Evolutionary conservation across 2,888 invertebrate species (phyloP), one percentile per base, ranked within the genome.

Genomic region (Stictocephala bisonia): DNA sequence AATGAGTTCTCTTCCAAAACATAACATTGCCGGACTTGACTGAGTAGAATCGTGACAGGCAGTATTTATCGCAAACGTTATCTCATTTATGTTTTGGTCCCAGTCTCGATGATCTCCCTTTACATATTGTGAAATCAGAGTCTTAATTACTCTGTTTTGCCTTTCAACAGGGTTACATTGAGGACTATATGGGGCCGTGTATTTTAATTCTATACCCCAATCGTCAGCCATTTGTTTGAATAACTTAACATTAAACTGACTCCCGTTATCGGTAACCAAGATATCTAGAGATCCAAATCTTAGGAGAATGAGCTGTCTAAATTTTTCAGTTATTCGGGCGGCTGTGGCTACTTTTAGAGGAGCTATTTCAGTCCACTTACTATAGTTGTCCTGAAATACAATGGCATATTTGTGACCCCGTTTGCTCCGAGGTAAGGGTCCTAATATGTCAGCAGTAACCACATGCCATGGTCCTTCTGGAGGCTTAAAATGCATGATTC

Each of bases 121-220:
- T 3, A 81, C 78, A 27, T 77, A 82, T 24, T 81, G 75, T 0
- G 80, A 76, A 0, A 82, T 79, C 80, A 83, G 82, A 0, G 81
- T 82, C 64, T 82, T 80, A 0, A 82, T 26, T 0, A 79, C 79
- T 15, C 78, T 56, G 70, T 82, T 83, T 0, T 79, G 73, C 9
- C 82, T 29, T 73, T 83, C 83, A 0, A 81, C 81, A 0, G 82
- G 81, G 70, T 83, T 83, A 2, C 79, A 79, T 40, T 83, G 82
- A 0, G 80, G 78, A 4, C 79, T 24, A 60, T 82, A 78, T 4
- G 77, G 77, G 1, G 82, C 80, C 0, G 81, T 81, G 1, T 69
- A 40, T 1, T 76, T 72, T 41, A 79, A 79, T 7, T 71, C 44
- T 3, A 80, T 70, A 0, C 74, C 72, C n/a, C 68, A 40, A n/a